Percentiles rank a stretch among this genome's conserved stretches.
These are phyloP conservation scores for Okamejei kenojei DNA, from an alignment of 2,797 vertebrate genomes.

Conservation along the genomic window DNA sequence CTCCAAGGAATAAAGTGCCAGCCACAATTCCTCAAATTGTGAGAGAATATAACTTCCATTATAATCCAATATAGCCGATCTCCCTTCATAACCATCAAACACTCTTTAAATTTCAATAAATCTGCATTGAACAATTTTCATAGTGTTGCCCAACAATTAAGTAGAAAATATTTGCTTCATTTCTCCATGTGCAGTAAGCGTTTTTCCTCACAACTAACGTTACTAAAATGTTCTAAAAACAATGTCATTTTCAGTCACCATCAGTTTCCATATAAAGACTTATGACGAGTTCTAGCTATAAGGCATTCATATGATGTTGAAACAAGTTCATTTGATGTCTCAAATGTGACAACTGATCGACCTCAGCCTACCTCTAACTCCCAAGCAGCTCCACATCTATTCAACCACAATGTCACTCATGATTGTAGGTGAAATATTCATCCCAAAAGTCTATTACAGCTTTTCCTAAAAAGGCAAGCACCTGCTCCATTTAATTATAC, in stretches of 20 bases:
- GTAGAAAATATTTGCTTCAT: background rate
- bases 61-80: background rate
- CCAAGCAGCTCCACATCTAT: background rate
- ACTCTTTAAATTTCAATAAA: background rate
- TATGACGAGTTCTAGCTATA: background rate
- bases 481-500: background rate
- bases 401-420: background rate
- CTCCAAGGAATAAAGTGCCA: too few relatives aligned
- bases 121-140: background rate
- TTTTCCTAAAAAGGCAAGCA: background rate
- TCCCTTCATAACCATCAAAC: background rate
- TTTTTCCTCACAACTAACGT: background rate
- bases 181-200: background rate
- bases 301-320: background rate
- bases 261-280: background rate
- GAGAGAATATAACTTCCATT: background rate
- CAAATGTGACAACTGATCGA: background rate
- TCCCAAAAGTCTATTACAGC: background rate
- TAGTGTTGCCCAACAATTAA: background rate
- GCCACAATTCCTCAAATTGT: background rate
- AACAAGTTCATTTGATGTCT: background rate
- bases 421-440: background rate
- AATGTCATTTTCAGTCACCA: background rate
- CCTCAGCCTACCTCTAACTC: background rate
- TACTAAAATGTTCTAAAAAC: background rate